phyloP scores from a whole-genome alignment of 2,113 vertebrate genomes.

The Pongo pygmaeus region DNA sequence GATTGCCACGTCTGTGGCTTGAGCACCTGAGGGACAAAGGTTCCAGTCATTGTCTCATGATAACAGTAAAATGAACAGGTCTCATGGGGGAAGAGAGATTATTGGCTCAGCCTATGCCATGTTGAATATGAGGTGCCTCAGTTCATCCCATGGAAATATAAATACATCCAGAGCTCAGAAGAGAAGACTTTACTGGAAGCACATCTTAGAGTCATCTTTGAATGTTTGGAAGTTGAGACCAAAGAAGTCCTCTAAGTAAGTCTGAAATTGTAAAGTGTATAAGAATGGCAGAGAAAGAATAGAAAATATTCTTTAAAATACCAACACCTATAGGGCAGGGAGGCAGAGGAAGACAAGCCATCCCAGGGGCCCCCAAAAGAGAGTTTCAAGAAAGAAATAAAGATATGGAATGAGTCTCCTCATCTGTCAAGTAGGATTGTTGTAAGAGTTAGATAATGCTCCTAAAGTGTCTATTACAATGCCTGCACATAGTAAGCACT shows the following conservation, averaged over 20 bases:
- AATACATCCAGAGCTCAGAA: background rate
- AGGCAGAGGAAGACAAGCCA: background rate
- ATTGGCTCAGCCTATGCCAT: background rate
- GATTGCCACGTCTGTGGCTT: background rate
- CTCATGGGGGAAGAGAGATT: background rate
- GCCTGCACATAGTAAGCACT: background rate
- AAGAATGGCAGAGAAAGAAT: background rate
- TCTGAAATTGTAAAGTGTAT: background rate
- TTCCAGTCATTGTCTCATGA: background rate
- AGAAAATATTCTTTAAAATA: constrained; percentile 29
- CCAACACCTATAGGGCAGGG: background rate
- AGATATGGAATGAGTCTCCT: background rate
- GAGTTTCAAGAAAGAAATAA: background rate
- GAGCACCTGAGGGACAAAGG: background rate
- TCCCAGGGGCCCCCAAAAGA: background rate
- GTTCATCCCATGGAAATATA: background rate
- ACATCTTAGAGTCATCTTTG: background rate
- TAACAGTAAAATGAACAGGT: background rate
- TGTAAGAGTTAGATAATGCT: background rate
- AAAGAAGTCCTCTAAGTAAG: background rate
- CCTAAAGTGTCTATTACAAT: background rate
- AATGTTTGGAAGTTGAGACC: background rate
- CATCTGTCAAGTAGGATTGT: background rate
- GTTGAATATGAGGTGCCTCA: background rate
- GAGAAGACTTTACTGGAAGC: background rate